Conservation (phyloP, 92 coral and sea anemone species). For the Scolanthus callimorphus region DNA sequence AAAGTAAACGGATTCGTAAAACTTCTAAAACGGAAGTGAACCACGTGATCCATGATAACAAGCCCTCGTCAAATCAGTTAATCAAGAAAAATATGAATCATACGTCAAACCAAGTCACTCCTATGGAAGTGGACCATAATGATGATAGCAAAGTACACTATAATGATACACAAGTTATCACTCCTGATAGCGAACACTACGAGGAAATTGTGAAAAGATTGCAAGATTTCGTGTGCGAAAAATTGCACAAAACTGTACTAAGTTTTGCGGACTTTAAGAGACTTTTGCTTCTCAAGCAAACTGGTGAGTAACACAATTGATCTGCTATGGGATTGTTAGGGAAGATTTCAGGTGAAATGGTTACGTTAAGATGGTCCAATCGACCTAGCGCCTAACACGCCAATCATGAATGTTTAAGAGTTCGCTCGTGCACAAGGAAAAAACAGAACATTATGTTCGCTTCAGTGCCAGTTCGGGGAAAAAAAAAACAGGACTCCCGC, state of each 20-base stretch:
- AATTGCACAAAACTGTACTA: conserved; percentile 78
- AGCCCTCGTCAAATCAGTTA: neutral
- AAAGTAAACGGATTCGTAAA: conserved; percentile 48
- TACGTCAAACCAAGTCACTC: conserved; percentile 31
- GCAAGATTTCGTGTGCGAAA: conserved; percentile 76
- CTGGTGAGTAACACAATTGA: conserved; percentile 50
- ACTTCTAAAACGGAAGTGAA: conserved; percentile 45
- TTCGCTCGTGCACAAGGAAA: no score
- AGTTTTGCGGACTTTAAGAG: conserved; percentile 92
- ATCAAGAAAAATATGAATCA: conserved; percentile 21
- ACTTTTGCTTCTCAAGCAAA: conserved; percentile 71
- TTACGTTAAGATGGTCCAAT: no score
- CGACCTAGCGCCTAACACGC: no score
- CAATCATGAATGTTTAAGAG: no score
- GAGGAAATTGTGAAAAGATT: conserved; percentile 49
- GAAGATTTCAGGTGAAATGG: no score
- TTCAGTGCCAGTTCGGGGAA: no score
- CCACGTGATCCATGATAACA: conserved; percentile 16
- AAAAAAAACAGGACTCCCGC: no score
- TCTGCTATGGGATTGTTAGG: neutral
- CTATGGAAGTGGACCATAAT: conserved; percentile 73
- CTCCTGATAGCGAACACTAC: conserved; percentile 47
- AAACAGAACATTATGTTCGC: no score
- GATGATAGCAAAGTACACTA: conserved; percentile 19
- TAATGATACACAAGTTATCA: conserved; percentile 22